Base-by-base conservation (phyloP, 2,113 vertebrate genomes). In the Ceyx melanurus region DNA sequence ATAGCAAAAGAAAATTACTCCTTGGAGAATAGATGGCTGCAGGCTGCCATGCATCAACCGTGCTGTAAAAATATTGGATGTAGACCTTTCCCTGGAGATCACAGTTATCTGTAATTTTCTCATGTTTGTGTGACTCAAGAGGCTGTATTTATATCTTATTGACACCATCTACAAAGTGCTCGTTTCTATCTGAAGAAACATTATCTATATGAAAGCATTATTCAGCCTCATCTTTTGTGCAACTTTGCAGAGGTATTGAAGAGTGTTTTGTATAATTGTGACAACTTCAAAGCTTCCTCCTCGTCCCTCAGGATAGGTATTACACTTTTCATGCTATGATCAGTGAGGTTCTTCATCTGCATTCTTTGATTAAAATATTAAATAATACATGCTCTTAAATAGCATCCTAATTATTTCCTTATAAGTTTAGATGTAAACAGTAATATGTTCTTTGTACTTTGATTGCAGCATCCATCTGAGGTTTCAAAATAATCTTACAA, bases 121-220 rank as follows among this genome's bases (percentile, higher is more conserved):
- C 48, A 35, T 75, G 5, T 45, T 71, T 84, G 23, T 75, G 43
- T 37, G 35, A 51, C n/a, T 75, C 61, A 64, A 78, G 70, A 93
- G 43, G 35, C 45, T 82, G 40, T 79, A 53, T 82, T 89, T 89
- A 13, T 78, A 72, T 53, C 65, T 93, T 86, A 86, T 68, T 92
- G 74, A 87, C 58, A 91, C 53, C 7, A 64, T 48, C 35, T 91
- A 61, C 64, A 88, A 91, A 86, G n/a, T 79, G 21, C 31, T 79
- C 9, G 58, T 71, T 92, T 96, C 74, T 89, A 13, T 73, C 66
- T 91, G 71, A 89, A 87, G 66, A 72, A 93, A 78, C 64, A 70
- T 78, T 81, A 67, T 60, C 57, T 87, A 8, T 65, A 87, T 89
- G 70, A 91, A 96, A 92, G 40, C 40, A 33, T 87, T 87, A 33